Percentiles rank a stretch among this genome's conserved stretches.
phyloP scores from a whole-genome alignment of 2,113 vertebrate species.

The Oncorhynchus keta region DNA sequence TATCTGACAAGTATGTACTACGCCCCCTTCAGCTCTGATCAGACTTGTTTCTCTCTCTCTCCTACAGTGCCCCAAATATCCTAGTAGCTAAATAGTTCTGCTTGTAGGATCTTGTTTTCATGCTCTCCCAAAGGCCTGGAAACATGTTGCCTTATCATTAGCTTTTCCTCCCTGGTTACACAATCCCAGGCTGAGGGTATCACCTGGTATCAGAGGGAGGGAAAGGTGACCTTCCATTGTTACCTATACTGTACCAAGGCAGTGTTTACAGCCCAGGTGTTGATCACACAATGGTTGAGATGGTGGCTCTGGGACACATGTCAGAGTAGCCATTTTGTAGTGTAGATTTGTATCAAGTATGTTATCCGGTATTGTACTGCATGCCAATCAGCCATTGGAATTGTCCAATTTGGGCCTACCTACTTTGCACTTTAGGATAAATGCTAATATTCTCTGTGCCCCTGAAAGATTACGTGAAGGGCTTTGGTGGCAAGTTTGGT shows the following conservation, averaged over 20 bases:
- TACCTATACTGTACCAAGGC: constrained; percentile 30
- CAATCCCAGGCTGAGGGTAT: background rate
- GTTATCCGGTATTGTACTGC: too few species aligned
- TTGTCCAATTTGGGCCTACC: too few species aligned
- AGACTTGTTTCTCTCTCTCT: constrained; percentile 15
- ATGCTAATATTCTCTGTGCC: constrained; percentile 28
- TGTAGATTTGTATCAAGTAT: too few species aligned
- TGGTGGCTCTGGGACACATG: too few species aligned
- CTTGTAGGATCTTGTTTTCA: constrained; percentile 32
- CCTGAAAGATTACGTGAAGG: constrained; percentile 87
- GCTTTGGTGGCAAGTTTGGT: constrained; percentile 97
- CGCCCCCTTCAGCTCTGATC: too few species aligned
- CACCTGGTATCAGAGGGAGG: background rate
- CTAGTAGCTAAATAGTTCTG: background rate
- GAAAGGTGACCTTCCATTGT: background rate
- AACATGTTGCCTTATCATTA: background rate
- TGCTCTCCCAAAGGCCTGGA: background rate
- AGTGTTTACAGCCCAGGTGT: background rate
- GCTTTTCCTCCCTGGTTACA: background rate
- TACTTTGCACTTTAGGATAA: too few species aligned
- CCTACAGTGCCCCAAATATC: constrained; percentile 7
- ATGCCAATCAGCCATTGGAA: too few species aligned
- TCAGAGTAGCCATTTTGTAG: too few species aligned
- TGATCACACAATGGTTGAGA: too few species aligned
- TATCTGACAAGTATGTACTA: too few species aligned